Base-by-base conservation (phyloP, 2,113 vertebrate species). In the Microtus pennsylvanicus region DNA sequence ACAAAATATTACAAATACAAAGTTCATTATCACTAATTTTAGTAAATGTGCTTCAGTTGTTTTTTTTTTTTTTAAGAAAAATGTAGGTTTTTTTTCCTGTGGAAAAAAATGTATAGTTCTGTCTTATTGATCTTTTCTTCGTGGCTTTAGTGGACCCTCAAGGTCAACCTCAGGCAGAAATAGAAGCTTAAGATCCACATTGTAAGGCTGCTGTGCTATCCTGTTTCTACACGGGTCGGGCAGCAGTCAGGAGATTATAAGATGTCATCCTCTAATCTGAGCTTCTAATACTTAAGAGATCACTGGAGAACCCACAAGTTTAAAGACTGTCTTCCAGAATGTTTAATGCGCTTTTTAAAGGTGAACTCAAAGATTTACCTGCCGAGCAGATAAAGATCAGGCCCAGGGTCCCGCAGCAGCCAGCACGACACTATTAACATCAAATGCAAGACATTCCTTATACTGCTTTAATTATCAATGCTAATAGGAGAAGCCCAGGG, bases 381-480 rank as follows among this genome's bases (percentile, higher is more conserved):
- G 89, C 96, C 95, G 77, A 95, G 69, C 78, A 94, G 86, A 95
- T 58, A 97, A 74, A 93, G 95, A 96, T 95, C 96, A 95, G 90
- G 77, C 91, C 74, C 96, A 87, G 94, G 94, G 92, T 96, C 95
- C 94, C 35, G 24, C 81, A 67, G 88, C 88, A 96, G 95, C 95
- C 81, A 21, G 94, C 69, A 76, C 28, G 96, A 96, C 92, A 85
- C 94, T 75, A 87, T 96, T 97, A 97, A 97, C 92, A 97, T 95
- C 97, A 91, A 96, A 96, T 85, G 75, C 55, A 93, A 89, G 94
- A 95, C 92, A 89, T 96, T 95, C 78, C 78, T 95, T 95, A 96
- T 83, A 87, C 91, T 91, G 75, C 95, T 95, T 95, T 97, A 97
- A 98, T 98, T 97, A 97, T 95, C 96, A 95, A 94, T 95, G 95